A percentile compares a stretch with the other conserved stretches of the same genome.
phyloP scores from a whole-genome alignment of 2,797 vertebrate species.

The Bradypus variegatus region DNA sequence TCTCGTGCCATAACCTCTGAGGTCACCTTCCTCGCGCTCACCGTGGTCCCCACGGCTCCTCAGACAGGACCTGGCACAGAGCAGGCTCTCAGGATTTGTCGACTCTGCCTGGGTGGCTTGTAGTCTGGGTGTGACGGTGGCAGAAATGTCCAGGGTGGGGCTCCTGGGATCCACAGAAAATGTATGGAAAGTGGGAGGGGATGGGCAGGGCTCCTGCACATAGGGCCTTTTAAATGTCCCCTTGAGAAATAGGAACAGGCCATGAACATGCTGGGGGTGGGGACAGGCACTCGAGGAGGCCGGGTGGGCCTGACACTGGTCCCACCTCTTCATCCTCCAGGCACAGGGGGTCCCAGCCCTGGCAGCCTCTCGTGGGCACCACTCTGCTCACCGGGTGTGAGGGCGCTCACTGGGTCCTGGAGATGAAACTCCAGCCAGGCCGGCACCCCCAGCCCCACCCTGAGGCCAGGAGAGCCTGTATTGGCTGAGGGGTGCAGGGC shows the following conservation, averaged over 20 bases:
- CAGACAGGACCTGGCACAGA: neutral
- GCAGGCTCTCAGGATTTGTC: too few species aligned
- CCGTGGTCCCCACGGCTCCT: neutral
- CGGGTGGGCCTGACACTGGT: fast-evolving
- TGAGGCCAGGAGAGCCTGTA: neutral
- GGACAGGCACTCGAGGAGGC: neutral
- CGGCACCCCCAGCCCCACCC: too few species aligned
- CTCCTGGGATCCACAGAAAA: neutral
- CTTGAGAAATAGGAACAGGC: neutral
- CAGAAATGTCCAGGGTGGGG: fast-evolving
- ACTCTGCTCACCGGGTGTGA: too few species aligned
- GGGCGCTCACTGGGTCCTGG: neutral
- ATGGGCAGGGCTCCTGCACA: neutral
- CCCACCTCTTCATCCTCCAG: too few species aligned
- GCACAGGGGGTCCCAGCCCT: neutral
- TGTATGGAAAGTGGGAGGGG: fast-evolving
- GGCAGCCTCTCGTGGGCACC: neutral
- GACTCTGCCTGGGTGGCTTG: fast-evolving
- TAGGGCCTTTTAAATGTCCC: neutral
- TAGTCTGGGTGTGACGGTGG: neutral
- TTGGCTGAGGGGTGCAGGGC: fast-evolving
- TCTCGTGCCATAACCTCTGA: fast-evolving
- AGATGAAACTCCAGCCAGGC: neutral
- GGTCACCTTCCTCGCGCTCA: fast-evolving
- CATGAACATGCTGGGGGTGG: fast-evolving